Conservation (phyloP, 2,113 vertebrate species). For the Cryptotis parvus region DNA sequence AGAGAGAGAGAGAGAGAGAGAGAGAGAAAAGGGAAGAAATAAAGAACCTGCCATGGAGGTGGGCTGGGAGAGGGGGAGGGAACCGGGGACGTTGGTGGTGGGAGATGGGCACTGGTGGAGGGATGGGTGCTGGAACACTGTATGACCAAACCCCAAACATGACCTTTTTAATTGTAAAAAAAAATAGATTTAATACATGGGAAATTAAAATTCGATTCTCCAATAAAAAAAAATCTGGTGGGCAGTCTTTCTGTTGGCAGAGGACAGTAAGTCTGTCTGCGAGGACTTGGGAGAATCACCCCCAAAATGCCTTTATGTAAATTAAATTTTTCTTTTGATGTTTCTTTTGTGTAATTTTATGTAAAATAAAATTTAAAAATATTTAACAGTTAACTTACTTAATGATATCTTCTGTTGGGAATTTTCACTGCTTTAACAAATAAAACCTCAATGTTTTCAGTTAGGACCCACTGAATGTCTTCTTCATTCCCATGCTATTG, state of each 20-base stretch:
- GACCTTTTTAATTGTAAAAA: no score
- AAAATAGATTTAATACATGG: no score
- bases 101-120: no score
- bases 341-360: conserved; percentile 27
- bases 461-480: neutral
- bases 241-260: conserved; percentile 6
- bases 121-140: no score
- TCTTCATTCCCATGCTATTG: neutral
- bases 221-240: no score
- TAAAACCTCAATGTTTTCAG: neutral
- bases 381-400: conserved; percentile 41
- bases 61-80: no score
- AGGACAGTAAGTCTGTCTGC: conserved; percentile 8
- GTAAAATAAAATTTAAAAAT: conserved; percentile 37
- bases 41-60: no score
- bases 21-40: no score
- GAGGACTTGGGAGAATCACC: conserved; percentile 20
- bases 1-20: no score
- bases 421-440: neutral
- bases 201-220: no score
- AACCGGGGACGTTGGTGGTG: no score
- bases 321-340: conserved; percentile 37
- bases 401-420: neutral
- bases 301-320: conserved; percentile 49
- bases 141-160: no score